These are phyloP conservation scores for Drosophila oshimai DNA, from an alignment of 1,140 invertebrate genomes.

Conservation along the genomic window DNA sequence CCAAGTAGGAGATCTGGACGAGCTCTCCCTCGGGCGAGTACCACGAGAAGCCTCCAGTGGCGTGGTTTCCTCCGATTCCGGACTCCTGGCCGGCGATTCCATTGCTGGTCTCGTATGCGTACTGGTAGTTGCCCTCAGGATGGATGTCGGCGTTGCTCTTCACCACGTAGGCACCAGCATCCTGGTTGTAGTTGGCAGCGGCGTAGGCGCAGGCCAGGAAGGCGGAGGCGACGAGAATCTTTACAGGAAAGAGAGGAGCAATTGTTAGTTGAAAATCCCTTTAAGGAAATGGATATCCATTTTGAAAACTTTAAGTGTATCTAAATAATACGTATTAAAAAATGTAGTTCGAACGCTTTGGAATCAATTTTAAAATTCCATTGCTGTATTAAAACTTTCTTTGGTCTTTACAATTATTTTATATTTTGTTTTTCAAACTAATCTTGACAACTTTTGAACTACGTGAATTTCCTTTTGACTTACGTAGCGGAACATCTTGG, in stretches of 20 bases:
- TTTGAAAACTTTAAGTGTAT: too few relatives aligned
- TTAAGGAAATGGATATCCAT: too few relatives aligned
- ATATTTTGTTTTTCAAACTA: too few relatives aligned
- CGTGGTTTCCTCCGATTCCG: slow-evolving; percentile 71
- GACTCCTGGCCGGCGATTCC: slow-evolving; percentile 85
- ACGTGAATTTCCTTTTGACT: slow-evolving; percentile 22
- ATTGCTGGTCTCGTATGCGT: slow-evolving; percentile 85
- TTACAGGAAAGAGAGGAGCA: too few relatives aligned
- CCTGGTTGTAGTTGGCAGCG: slow-evolving; percentile 20
- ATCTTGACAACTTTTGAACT: too few relatives aligned
- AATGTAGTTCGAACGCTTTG: too few relatives aligned
- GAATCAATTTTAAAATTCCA: too few relatives aligned
- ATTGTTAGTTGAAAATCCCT: not conserved
- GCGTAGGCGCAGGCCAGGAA: slow-evolving; percentile 57
- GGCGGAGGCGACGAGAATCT: slow-evolving; percentile 64
- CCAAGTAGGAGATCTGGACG: slow-evolving; percentile 86
- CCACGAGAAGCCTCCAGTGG: slow-evolving; percentile 43
- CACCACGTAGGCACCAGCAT: slow-evolving; percentile 28
- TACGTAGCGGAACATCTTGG: slow-evolving; percentile 77
- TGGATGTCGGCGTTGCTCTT: slow-evolving; percentile 83
- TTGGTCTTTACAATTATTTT: too few relatives aligned
- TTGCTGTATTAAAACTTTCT: too few relatives aligned
- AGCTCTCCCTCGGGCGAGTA: slow-evolving; percentile 82
- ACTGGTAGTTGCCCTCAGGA: slow-evolving; percentile 83
- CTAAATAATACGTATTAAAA: too few relatives aligned